Evolutionary conservation across 2,113 vertebrate species (phyloP).

Genomic region (Bubo scandiacus): DNA sequence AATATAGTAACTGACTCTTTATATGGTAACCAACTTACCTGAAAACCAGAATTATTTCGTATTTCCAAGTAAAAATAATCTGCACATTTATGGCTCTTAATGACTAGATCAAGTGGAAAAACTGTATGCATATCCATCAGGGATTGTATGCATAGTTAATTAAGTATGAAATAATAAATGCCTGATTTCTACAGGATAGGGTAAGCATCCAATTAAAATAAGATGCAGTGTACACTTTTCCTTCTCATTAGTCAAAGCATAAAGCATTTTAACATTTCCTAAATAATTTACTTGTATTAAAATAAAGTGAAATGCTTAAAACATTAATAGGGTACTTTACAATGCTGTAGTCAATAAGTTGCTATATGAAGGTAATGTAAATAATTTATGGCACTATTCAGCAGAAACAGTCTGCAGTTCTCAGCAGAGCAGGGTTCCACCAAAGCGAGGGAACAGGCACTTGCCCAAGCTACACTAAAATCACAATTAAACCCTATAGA

Average conservation of each 20-base stretch:
- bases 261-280: slow-evolving; percentile 72
- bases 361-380: slow-evolving; percentile 61
- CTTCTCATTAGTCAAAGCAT: slow-evolving; percentile 74
- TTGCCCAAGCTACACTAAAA: not conserved
- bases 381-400: slow-evolving; percentile 67
- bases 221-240: slow-evolving; percentile 57
- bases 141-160: slow-evolving; percentile 63
- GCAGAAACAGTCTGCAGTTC: slow-evolving; percentile 17
- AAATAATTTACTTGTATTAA: slow-evolving; percentile 78
- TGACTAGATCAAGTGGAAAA: slow-evolving; percentile 30
- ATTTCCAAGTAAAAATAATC: slow-evolving; percentile 47
- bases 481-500: not conserved
- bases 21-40: not conserved
- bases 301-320: slow-evolving; percentile 77
- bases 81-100: slow-evolving; percentile 47
- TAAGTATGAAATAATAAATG: slow-evolving; percentile 72
- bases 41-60: not conserved
- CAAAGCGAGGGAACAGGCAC: not conserved
- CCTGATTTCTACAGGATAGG: slow-evolving; percentile 65
- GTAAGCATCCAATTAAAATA: slow-evolving; percentile 78
- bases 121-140: slow-evolving; percentile 48
- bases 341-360: slow-evolving; percentile 70
- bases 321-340: slow-evolving; percentile 73
- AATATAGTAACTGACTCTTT: not conserved
- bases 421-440: not conserved